Base-by-base conservation (phyloP, 2,888 invertebrate species). In the Drosophila infuscata region DNA sequence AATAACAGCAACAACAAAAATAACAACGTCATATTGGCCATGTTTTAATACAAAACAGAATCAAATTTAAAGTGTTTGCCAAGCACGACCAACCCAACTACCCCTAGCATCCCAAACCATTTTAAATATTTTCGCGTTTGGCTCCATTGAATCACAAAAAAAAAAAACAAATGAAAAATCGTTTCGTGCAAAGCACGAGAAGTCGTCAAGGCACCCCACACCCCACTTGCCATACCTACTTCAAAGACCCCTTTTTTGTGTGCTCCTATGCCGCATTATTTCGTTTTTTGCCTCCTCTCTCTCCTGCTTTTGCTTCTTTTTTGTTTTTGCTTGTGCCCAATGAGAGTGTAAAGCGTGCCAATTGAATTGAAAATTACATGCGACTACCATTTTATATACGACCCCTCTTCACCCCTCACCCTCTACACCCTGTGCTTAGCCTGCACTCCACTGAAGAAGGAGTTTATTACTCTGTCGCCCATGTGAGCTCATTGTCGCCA, bases 351-450 rank as follows among this genome's bases (percentile, higher is more conserved):
- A 69, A 83, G 83, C 86, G 88, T 88, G 88, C 83, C 89, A 89
- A 89, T 85, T 89, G 88, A 89, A 83, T 88, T 78, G 89, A 88
- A 82, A 89, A 79, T 85, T 85, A 85, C 89, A 83, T 84, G 81
- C 87, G 83, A 87, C 84, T 84, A 82, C 88, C 64, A 61, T 73
- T 73, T 74, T 62, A 29, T 36, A 38, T 38, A 9, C 52, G 11
- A 6, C 51, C 12, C 68, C 67, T 20, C n/a, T 4, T 46, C 11
- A 12, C 59, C 41, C 33, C 29, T 60, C 61, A 70, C 59, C 41
- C 33, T 32, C 61, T 53, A 15, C 5, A 5, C 15, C 11, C 52
- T 33, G 20, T 35, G 20, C 20, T 46, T 46, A 25, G 25, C 32
- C 51, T 35, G 20, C 52, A 38, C 68, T 83, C 69, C 69, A 67